Percentiles rank a stretch among this genome's conserved stretches.
These are phyloP conservation scores for Macrosoma leucophasiata DNA, from an alignment of 2,888 invertebrate species.

Conservation along the genomic window DNA sequence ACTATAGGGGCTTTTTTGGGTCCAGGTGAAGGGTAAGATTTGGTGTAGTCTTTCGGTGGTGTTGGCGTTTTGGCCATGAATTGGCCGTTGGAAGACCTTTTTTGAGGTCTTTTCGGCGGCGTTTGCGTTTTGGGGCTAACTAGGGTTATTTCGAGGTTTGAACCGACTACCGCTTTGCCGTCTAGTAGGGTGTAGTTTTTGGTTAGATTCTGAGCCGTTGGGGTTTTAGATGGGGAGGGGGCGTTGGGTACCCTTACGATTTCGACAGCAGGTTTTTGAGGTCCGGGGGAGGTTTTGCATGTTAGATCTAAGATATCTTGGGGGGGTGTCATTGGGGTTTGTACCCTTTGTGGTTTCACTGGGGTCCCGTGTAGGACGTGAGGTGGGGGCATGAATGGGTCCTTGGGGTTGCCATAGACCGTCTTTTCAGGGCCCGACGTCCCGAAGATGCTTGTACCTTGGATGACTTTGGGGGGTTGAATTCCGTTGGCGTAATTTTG, in stretches of 20 bases:
- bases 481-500: conserved; percentile 45
- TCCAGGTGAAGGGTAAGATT: conserved; percentile 31
- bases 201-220: conserved; percentile 58
- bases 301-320: conserved; percentile 81
- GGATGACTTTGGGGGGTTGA: conserved; percentile 71
- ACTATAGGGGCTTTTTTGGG: conserved; percentile 42
- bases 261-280: conserved; percentile 66
- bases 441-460: conserved; percentile 80
- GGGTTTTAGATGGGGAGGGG: conserved; percentile 54
- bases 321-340: conserved; percentile 38
- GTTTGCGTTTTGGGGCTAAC: conserved; percentile 69
- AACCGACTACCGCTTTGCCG: conserved; percentile 69
- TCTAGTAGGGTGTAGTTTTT: conserved; percentile 63
- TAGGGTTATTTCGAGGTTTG: conserved; percentile 83
- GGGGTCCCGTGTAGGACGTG: conserved; percentile 65
- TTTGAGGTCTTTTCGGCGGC: conserved; percentile 55
- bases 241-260: conserved; percentile 70
- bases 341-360: conserved; percentile 39
- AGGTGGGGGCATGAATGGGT: conserved; percentile 75
- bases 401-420: conserved; percentile 84
- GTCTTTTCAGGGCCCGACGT: conserved; percentile 74
- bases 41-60: conserved; percentile 49
- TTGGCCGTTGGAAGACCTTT: conserved; percentile 73
- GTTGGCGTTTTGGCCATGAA: conserved; percentile 67
- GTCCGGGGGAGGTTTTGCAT: conserved; percentile 51